Evolutionary conservation across 2,113 vertebrate species (phyloP), one percentile per base, ranked within the genome.

Genomic region (Bubalus kerabau): DNA sequence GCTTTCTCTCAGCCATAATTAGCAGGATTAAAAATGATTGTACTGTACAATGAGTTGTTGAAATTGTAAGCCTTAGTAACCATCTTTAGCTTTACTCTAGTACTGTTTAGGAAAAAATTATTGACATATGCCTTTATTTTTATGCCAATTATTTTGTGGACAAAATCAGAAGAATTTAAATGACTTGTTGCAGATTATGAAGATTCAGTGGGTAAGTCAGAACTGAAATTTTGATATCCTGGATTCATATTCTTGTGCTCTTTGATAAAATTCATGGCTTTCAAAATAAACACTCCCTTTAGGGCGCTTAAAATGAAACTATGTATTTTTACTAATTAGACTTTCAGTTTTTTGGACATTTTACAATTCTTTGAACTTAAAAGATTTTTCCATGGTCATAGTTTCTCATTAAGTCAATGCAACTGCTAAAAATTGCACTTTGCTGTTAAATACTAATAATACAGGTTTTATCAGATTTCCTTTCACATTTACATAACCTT

Each of bases 41-140:
- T 91, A 84, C 92, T 97, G 92, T 93, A 83, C 32, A 87, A 56
- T 87, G 89, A 91, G 46, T 62, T 87, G 62, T 87, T 93, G 93
- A 82, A 91, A 97, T 78, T 60, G 2, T 93, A 50, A 98, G 98
- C 94, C 97, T 98, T 96, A 82, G 95, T 92, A 80, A 81, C 86
- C 40, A 91, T 88, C 36, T 57, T 80, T 89, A 97, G 92, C 80
- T 95, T 91, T 96, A 83, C 57, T 90, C 32, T 92, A 92, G 43
- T 96, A 26, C 48, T 24, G 15, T 90, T 50, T 24, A 90, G 87
- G 89, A 81, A 91, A 64, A 6, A 4, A 16, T 87, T 89, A 87
- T 89, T 60, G 74, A 62, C 16, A 15, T 74, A 91, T 71, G 64
- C 84, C 74, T 96, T 94, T 91, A 71, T 91, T 97, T 96, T 96